phyloP scores from a whole-genome alignment of 2,113 vertebrate genomes.

The Sorex fumeus region DNA sequence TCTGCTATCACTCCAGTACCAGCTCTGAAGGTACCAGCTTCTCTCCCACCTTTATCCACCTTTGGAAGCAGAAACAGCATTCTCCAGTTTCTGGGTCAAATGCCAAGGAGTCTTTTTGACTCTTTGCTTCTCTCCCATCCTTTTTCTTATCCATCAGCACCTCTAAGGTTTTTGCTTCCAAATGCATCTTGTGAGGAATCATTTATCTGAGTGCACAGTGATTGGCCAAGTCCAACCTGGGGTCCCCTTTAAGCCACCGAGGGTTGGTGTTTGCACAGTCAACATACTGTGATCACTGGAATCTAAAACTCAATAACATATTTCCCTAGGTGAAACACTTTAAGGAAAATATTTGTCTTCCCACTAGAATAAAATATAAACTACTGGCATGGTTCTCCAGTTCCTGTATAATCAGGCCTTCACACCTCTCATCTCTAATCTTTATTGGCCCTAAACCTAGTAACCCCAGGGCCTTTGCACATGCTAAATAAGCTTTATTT shows the following conservation, averaged over 20 bases:
- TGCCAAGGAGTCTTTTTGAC: background rate
- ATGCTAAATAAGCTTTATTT: background rate
- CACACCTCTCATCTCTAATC: background rate
- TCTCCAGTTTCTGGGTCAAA: background rate
- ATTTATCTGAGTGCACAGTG: fast-evolving
- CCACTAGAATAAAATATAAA: background rate
- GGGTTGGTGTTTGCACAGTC: background rate
- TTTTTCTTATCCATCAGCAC: background rate
- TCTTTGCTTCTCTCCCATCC: no score
- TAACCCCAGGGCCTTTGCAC: slow-evolving; percentile 3
- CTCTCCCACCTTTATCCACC: no score
- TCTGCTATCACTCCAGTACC: no score
- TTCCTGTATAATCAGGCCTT: background rate
- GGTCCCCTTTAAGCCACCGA: no score
- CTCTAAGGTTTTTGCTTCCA: background rate
- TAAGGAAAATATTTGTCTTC: background rate
- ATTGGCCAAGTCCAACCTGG: background rate
- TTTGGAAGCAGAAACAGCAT: background rate
- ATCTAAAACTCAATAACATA: background rate
- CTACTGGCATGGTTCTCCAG: background rate
- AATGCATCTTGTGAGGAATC: background rate
- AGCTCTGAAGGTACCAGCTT: background rate
- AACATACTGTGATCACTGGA: background rate
- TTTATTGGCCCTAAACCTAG: background rate
- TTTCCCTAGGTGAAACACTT: background rate